Evolutionary conservation across 2,113 vertebrate species (phyloP), one percentile per base, ranked within the genome.

Genomic region (Crotalus tigris): DNA sequence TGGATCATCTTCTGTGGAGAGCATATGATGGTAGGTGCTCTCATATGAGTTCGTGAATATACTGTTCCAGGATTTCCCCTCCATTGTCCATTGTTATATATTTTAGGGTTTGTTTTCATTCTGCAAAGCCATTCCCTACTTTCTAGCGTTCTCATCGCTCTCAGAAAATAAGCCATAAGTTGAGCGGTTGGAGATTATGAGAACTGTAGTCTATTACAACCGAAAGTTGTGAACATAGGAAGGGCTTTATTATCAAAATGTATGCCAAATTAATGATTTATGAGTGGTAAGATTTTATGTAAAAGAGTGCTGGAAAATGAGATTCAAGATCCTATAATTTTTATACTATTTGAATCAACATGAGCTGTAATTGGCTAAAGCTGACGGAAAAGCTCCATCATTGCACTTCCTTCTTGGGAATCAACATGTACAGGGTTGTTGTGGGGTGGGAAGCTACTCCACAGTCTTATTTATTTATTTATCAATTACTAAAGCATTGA

Each of bases 1-100:
- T 99, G 99, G 99, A 99, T 99, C 97, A 99, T 99, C 97, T 99
- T 99, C 97, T 99, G 99, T 0, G 99, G 99, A 29, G 99, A 99
- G 97, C 99, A 99, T 97, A 98, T 99, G 97, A 99, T 99, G 99
- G 99, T 99, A 93, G 54, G 97, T 95, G 12, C 0, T 0, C 10
- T 59, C 53, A 3, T 12, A 0, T 13, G 0, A 0, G 2, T 21
- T 7, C 51, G 51, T 29, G 64, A 9, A 33, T 54, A 51, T 46
- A 81, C 49, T 0, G 7, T 24, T 44, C 21, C 9, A 0, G 23
- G 10, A 5, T 57, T 46, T 23, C 6, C 49, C 21, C n/a, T 1
- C 6, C 19, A 24, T 88, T 64, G 7, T 54, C 29, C 9, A 24
- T 33, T 11, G 10, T 23, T 39, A 9, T 21, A 11, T 46, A 49